Percentiles rank a stretch among this genome's conserved stretches.
Conservation (phyloP, 2,113 vertebrate species). For the Xiphophorus couchianus region DNA sequence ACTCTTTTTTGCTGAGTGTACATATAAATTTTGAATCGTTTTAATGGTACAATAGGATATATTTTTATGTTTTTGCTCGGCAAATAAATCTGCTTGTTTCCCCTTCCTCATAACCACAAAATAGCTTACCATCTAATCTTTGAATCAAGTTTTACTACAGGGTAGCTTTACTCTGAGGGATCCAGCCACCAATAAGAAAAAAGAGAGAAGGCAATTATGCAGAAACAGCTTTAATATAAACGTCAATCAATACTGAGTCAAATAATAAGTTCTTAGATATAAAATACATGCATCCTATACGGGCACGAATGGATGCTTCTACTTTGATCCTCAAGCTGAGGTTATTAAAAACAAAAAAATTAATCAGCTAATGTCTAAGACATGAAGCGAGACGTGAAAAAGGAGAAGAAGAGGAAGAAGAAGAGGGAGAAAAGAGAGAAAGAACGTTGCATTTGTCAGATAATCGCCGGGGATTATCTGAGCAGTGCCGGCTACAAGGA, state of each 20-base stretch:
- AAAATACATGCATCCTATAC: constrained; percentile 95
- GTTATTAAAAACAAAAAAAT: constrained; percentile 80
- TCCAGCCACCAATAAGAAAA: constrained; percentile 89
- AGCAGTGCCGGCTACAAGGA: constrained; percentile 99
- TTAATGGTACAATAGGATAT: constrained; percentile 10
- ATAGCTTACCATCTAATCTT: neutral
- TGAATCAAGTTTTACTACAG: constrained; percentile 56
- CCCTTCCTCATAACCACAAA: neutral
- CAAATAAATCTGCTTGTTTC: constrained; percentile 1
- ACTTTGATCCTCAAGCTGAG: constrained; percentile 90
- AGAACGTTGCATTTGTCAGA: constrained; percentile 99
- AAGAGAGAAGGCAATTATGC: constrained; percentile 99
- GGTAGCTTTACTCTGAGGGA: constrained; percentile 91
- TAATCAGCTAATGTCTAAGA: constrained; percentile 94
- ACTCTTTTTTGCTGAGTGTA: neutral
- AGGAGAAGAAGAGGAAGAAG: constrained; percentile 69
- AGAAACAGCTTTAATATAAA: constrained; percentile 75
- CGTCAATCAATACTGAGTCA: constrained; percentile 67
- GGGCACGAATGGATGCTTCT: constrained; percentile 93
- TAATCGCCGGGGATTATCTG: constrained; percentile 99
- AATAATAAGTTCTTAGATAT: constrained; percentile 73
- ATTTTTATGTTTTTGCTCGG: neutral
- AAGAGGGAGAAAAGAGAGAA: constrained; percentile 81
- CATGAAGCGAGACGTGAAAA: constrained; percentile 91
- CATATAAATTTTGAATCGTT: constrained; percentile 2